These are phyloP conservation scores for Cylas formicarius DNA, from an alignment of 1,140 invertebrate species.

Conservation along the genomic window DNA sequence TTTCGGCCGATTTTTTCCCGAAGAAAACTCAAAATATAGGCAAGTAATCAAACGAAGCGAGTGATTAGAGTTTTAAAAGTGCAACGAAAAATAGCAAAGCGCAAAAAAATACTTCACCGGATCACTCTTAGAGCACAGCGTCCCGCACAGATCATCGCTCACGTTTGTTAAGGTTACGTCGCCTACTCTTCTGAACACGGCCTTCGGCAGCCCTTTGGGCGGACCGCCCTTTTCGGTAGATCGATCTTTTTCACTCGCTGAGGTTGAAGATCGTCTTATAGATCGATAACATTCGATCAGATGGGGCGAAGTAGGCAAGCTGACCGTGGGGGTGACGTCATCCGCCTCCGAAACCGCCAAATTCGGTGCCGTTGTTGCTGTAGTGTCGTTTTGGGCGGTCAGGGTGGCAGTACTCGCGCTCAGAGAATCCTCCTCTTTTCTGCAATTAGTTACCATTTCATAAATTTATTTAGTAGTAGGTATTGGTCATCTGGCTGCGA, in stretches of 20 bases:
- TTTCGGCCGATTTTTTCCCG: no score
- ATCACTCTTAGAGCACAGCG: constrained; percentile 38
- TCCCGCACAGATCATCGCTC: constrained; percentile 33
- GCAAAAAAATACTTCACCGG: constrained; percentile 36
- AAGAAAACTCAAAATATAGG: no score
- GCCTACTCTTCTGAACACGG: constrained; percentile 36
- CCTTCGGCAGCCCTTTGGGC: constrained; percentile 13
- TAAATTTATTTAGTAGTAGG: no score
- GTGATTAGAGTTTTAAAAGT: no score
- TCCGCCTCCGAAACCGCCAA: constrained; percentile 32
- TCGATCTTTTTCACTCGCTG: constrained; percentile 36
- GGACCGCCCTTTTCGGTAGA: constrained; percentile 30
- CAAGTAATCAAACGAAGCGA: no score
- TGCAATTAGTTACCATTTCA: constrained; percentile 6
- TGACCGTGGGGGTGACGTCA: constrained; percentile 32
- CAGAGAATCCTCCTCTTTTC: constrained; percentile 31
- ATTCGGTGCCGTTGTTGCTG: constrained; percentile 9
- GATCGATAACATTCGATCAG: constrained; percentile 30
- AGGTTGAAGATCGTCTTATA: constrained; percentile 28
- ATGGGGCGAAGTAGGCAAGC: constrained; percentile 41
- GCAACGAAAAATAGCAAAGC: constrained; percentile 1
- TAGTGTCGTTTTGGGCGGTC: constrained; percentile 30
- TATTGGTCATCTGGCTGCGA: no score
- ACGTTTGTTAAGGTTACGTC: constrained; percentile 52
- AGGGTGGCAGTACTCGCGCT: constrained; percentile 34